These are phyloP conservation scores for Anastrepha obliqua DNA, from an alignment of 1,140 invertebrate genomes.

Conservation along the genomic window DNA sequence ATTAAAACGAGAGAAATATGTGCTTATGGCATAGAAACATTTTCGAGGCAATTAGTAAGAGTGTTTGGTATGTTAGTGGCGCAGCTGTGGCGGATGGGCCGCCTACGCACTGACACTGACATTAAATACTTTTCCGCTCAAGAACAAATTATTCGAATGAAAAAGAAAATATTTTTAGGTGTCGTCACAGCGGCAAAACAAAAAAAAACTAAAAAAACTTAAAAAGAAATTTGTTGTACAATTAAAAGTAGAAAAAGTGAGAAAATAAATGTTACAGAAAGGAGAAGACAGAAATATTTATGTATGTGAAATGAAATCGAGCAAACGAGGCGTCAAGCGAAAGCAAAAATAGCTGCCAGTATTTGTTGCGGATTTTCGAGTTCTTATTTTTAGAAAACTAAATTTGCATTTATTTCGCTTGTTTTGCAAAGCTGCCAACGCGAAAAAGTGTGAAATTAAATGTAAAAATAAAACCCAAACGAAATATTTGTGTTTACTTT, in stretches of 20 bases:
- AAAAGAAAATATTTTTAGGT: conserved; percentile 5
- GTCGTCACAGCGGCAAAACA: not conserved
- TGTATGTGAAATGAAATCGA: conserved; percentile 6
- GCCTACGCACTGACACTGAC: conserved; percentile 54
- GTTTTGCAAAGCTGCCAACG: conserved; percentile 1
- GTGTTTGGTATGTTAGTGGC: conserved; percentile 11
- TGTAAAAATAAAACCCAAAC: not conserved
- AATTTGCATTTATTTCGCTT: not conserved
- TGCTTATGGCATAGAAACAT: not conserved
- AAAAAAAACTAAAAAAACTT: not conserved
- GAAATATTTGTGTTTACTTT: not conserved
- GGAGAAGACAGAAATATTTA: not conserved
- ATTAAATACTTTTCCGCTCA: conserved; percentile 43
- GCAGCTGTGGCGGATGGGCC: conserved; percentile 38
- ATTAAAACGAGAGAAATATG: conserved; percentile 12
- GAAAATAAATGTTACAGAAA: not conserved
- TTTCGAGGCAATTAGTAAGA: conserved; percentile 43
- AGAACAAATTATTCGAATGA: conserved; percentile 25
- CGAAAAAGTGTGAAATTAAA: conserved; percentile 12
- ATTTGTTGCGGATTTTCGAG: conserved; percentile 1
- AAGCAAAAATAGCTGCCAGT: not conserved
- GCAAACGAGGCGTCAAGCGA: not conserved
- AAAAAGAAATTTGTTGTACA: too few relatives aligned
- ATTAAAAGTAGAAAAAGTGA: not conserved
- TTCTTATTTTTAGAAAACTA: conserved; percentile 38